Base-by-base conservation (phyloP, 1,140 invertebrate genomes). In the Antheraea pernyi region DNA sequence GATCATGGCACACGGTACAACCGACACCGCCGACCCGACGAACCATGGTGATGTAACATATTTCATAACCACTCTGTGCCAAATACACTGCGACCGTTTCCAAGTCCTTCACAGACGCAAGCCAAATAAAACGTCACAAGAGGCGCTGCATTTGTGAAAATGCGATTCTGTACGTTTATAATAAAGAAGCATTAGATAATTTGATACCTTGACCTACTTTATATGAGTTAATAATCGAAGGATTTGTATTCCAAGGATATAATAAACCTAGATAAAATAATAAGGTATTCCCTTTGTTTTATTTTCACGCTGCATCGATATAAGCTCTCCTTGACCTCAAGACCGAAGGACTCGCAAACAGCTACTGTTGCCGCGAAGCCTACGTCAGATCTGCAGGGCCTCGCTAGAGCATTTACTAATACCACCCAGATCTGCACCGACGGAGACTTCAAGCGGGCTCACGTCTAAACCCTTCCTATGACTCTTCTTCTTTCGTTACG, bases 311-410 rank as follows among this genome's bases (percentile, higher is more conserved):
- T 80, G 73, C 91, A 92, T 92, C 86, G 80, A 91, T 91, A 91
- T 92, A 89, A 87, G 92, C 92, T 95, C 94, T 93, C 94, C 93
- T 94, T 93, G 93, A 93, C 93, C 94, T 95, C 95, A 96, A 95
- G 96, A 96, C 95, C 96, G 95, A 97, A 96, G 97, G 93, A 97
- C 96, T 96, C 96, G 95, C 96, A 95, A 96, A 93, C 96, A 97
- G 97, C 94, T 93, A 95, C 96, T 96, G 96, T 97, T 97, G 94
- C 96, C 96, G 95, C 95, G 96, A 96, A 97, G 96, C 96, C 96
- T 95, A 96, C 96, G 94, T 97, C 96, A 96, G 95, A 95, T 95
- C 95, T 96, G 95, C 75, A 95, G 96, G 95, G 93, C 94, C 95
- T 96, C 95, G 93, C 95, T 96, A 93, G 95, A 96, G 94, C 97